Base-by-base conservation (phyloP, 2,888 invertebrate genomes). In the Hermodice carunculata region DNA sequence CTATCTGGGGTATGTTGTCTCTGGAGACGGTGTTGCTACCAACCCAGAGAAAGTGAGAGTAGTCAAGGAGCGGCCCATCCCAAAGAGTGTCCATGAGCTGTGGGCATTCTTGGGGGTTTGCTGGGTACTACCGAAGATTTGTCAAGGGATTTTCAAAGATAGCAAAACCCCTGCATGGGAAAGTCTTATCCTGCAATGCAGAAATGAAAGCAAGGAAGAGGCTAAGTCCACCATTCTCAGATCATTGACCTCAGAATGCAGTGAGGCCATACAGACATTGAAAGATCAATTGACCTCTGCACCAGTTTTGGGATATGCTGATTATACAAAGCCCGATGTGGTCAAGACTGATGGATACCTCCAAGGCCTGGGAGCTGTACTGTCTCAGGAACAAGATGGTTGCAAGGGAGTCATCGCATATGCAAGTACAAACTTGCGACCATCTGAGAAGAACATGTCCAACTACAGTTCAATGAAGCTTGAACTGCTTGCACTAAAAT, bases 1-100 rank as follows among this genome's bases (percentile, higher is more conserved):
- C n/a, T 78, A 69, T 49, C 54, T 76, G 8, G 76, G 77, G 1
- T 67, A 75, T 42, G 57, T 72, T 2, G 65, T 76, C 11, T 49
- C 57, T 1, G 46, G 32, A 1, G 44, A 59, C 3, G 70, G 67
- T 11, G 51, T 68, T 6, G 26, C 19, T n/a, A 61, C 67, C 3
- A 66, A 69, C 49, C 59, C 66, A 1, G 48, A 61, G 14, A 76
- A 75, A 53, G 59, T 67, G 8, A 24, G 42, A 29, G 59, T 67
- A 3, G 64, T 78, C 0, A 19, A 43, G 19, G 37, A 69, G 6
- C 74, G 67, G 59, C 60, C 63, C 17, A 26, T 42, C 5, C 71
- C 76, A 8, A 58, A 14, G 3, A 60, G 46, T 19, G 34, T 64
- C 6, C 61, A 62, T 11, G 56, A 69, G 22, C 51, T 75, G 8